phyloP scores from a whole-genome alignment of 23 tunicate species.

The Halocynthia roretzi region DNA sequence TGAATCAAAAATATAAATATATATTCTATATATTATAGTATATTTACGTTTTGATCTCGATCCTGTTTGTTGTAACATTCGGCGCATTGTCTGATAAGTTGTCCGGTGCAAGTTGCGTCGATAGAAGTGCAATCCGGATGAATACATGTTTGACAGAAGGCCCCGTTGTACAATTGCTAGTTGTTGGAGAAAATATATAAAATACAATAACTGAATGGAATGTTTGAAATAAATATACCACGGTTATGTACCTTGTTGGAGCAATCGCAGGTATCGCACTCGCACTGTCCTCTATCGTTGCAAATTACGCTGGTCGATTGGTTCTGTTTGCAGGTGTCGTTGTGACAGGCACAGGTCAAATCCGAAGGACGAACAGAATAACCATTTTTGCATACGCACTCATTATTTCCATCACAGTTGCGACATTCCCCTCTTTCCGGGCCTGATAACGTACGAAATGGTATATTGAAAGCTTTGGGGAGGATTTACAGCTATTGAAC shows the following conservation, averaged over 20 bases:
- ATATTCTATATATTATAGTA: no score
- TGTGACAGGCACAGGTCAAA: conserved; percentile 43
- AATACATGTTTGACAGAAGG: conserved; percentile 51
- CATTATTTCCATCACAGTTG: conserved; percentile 37
- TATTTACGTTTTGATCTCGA: no score
- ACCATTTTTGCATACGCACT: conserved; percentile 33
- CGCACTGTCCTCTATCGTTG: conserved; percentile 42
- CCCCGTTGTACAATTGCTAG: conserved; percentile 10
- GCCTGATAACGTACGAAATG: conserved; percentile 21
- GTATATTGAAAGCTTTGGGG: neutral
- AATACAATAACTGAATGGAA: neutral
- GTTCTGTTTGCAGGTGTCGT: conserved; percentile 20
- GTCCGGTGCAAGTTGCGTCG: conserved; percentile 38
- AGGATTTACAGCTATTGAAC: no score
- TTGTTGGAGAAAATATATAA: neutral
- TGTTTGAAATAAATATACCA: no score
- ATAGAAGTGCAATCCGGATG: conserved; percentile 58
- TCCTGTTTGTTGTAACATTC: conserved; percentile 20
- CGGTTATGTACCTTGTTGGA: conserved; percentile 15
- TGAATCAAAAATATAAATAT: no score
- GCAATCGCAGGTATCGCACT: conserved; percentile 57
- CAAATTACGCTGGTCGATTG: conserved; percentile 12
- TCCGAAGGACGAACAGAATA: conserved; percentile 20
- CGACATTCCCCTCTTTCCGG: conserved; percentile 34
- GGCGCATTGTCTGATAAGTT: conserved; percentile 46